Conservation (phyloP, 2,113 vertebrate genomes). For the Thinocorus orbignyianus region DNA sequence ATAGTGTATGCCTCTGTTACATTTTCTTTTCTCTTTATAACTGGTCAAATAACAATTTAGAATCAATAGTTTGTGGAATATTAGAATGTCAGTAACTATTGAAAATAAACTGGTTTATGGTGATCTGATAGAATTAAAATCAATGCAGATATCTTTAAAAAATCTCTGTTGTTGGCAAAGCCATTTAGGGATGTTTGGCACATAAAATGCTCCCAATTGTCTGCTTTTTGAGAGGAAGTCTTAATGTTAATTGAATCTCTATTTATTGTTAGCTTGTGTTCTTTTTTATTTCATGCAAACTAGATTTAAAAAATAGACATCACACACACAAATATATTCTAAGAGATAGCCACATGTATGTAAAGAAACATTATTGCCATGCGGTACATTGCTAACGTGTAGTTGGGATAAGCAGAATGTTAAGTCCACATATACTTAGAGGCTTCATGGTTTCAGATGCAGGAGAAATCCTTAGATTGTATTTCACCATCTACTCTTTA, state of each 20-base stretch:
- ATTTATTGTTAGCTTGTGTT: background rate
- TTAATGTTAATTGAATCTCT: background rate
- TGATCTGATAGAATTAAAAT: constrained; percentile 53
- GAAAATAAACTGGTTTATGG: background rate
- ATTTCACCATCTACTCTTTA: background rate
- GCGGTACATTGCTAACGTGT: fast-evolving
- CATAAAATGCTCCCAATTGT: background rate
- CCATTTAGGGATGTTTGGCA: background rate
- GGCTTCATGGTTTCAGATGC: background rate
- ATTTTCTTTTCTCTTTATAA: constrained; percentile 30
- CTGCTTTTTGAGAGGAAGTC: background rate
- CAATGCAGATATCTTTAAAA: constrained; percentile 5
- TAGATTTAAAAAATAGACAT: background rate
- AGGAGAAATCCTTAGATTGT: background rate
- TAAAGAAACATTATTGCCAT: background rate
- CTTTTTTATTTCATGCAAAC: background rate
- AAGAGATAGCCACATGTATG: background rate
- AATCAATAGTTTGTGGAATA: constrained; percentile 34
- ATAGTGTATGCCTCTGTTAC: background rate
- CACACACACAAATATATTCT: background rate
- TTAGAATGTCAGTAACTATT: constrained; percentile 14
- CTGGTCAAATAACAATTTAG: background rate
- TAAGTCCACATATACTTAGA: background rate
- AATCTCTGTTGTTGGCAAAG: background rate
- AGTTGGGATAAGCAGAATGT: background rate